A percentile compares a stretch with the other conserved stretches of the same genome.
phyloP scores from a whole-genome alignment of 2,797 vertebrate species.

The Poecile montanus region DNA sequence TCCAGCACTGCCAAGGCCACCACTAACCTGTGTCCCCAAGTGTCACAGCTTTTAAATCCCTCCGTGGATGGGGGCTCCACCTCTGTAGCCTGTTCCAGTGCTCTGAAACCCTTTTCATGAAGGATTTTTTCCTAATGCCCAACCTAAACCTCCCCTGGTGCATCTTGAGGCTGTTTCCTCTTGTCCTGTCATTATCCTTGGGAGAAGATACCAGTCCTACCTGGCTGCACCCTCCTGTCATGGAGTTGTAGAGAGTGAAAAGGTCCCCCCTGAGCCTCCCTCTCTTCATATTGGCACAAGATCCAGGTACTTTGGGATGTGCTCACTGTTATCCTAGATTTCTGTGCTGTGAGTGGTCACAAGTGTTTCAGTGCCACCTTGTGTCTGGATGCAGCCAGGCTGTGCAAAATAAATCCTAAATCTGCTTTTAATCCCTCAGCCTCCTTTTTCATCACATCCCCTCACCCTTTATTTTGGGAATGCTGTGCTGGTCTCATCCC shows the following conservation, averaged over 20 bases:
- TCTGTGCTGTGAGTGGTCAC: neutral
- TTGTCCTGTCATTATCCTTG: neutral
- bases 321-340: fast-evolving
- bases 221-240: neutral
- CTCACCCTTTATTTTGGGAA: no score
- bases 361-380: neutral
- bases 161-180: neutral
- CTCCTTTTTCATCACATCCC: fast-evolving
- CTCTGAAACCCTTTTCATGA: neutral
- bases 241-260: no score
- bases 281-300: neutral
- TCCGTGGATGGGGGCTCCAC: neutral
- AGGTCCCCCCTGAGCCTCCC: neutral
- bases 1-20: neutral
- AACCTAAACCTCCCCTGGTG: no score
- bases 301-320: fast-evolving
- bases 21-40: no score
- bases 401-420: neutral
- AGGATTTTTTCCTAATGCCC: neutral
- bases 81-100: neutral
- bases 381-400: neutral
- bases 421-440: neutral
- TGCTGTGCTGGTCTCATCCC: neutral
- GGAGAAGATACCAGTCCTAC: neutral
- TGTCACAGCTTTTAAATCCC: neutral